Base-by-base conservation (phyloP, 2,888 invertebrate species). In the Notodonta ziczac region DNA sequence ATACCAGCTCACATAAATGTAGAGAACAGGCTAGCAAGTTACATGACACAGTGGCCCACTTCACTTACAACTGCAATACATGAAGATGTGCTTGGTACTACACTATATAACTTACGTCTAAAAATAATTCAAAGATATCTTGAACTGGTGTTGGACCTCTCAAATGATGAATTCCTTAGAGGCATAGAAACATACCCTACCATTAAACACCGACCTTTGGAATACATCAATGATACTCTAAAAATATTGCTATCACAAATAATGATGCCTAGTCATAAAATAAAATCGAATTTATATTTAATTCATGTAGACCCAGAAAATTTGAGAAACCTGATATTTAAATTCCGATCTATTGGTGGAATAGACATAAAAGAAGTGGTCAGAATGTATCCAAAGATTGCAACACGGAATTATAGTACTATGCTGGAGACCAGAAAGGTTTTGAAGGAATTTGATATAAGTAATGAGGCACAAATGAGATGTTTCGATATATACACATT, bases 31-130 rank as follows among this genome's bases (percentile, higher is more conserved):
- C 77, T 94, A 39, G 92, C 93, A 39, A 82, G 86, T 66, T 89
- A 72, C 62, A 86, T 94, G 88, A 90, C 90, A 5, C 88, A 90
- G 62, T 94, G 93, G 93, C 94, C 94, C 6, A 90, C 93, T 62
- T 93, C 93, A 40, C 81, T 93, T 0, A 93, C 94, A 42, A 89
- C 88, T 42, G 77, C 87, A 55, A 83, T 93, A 56, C 76, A 82
- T 72, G 87, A 84, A 72, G 86, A 93, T 79, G 66, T 86, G 0
- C 78, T 89, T 67, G 63, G 85, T 16, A 70, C 76, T 50, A 86
- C 88, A 56, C 72, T 94, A 39, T 84, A 84, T 68, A 61, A 71
- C 16, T 73, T 93, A 56, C 80, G 94, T 1, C 74, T 94, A 24
- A 90, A 89, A 84, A 90, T 94, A 60, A 85, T 94, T 24, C 89